Conservation (phyloP, 2,113 vertebrate genomes). For the Megalops atlanticus region DNA sequence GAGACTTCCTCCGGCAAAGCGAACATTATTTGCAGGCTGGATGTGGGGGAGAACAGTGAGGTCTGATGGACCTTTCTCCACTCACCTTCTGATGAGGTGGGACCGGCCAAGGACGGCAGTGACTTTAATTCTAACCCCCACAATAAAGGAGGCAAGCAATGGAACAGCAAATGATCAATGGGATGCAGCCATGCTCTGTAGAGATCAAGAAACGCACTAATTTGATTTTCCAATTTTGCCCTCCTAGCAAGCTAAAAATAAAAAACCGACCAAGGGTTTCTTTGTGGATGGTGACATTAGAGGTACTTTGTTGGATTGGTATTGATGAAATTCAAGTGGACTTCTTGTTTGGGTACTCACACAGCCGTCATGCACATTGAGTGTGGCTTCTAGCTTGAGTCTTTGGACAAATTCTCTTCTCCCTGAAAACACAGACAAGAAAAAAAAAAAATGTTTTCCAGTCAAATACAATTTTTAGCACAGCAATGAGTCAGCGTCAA, state of each 20-base stretch:
- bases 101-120: background rate
- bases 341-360: constrained; percentile 74
- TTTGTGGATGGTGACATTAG: background rate
- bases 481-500: background rate
- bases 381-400: constrained; percentile 94
- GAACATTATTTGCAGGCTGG: too few species aligned
- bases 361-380: constrained; percentile 97
- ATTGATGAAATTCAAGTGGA: background rate
- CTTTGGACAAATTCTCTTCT: constrained; percentile 98
- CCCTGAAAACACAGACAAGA: constrained; percentile 68
- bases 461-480: too few species aligned
- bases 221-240: background rate
- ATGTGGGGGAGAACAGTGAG: too few species aligned
- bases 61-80: too few species aligned
- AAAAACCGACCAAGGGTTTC: background rate
- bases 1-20: too few species aligned
- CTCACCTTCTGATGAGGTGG: background rate
- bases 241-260: background rate
- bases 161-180: background rate
- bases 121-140: background rate
- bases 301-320: background rate
- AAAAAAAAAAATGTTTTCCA: too few species aligned
- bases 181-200: background rate
- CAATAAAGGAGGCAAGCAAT: background rate
- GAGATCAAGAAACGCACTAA: background rate